Conservation (phyloP, 2,888 invertebrate species). For the Sthenelais limicola region DNA sequence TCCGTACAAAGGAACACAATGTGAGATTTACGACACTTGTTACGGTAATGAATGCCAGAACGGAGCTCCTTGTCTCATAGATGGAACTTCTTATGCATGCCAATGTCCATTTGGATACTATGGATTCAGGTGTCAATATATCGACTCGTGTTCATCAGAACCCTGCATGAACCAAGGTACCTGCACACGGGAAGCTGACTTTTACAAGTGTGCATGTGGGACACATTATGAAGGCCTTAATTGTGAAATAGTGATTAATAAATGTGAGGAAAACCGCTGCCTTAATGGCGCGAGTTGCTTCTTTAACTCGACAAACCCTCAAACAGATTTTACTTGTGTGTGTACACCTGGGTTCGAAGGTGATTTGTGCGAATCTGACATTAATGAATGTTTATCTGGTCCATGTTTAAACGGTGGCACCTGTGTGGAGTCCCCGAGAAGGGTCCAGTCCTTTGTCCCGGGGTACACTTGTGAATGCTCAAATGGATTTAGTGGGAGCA, state of each 20-base stretch:
- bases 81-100: conserved; percentile 55
- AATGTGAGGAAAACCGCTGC: conserved; percentile 46
- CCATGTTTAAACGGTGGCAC: conserved; percentile 96
- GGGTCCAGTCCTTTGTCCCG: conserved; percentile 49
- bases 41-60: conserved; percentile 57
- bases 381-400: conserved; percentile 95
- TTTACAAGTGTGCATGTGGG: conserved; percentile 46
- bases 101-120: conserved; percentile 56
- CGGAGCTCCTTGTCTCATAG: conserved; percentile 58
- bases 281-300: conserved; percentile 50
- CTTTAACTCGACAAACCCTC: conserved; percentile 37
- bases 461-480: conserved; percentile 57
- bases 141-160: conserved; percentile 55
- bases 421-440: conserved; percentile 78
- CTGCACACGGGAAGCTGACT: conserved; percentile 33
- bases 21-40: conserved; percentile 62
- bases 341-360: conserved; percentile 26
- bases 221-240: conserved; percentile 56
- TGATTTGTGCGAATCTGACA: conserved; percentile 65
- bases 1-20: conserved; percentile 59
- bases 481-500: conserved; percentile 53
- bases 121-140: conserved; percentile 61
- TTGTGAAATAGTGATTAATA: conserved; percentile 58
- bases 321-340: conserved; percentile 36
- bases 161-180: conserved; percentile 48